These are phyloP conservation scores for Spodoptera frugiperda DNA, from an alignment of 1,140 invertebrate species.

Conservation along the genomic window DNA sequence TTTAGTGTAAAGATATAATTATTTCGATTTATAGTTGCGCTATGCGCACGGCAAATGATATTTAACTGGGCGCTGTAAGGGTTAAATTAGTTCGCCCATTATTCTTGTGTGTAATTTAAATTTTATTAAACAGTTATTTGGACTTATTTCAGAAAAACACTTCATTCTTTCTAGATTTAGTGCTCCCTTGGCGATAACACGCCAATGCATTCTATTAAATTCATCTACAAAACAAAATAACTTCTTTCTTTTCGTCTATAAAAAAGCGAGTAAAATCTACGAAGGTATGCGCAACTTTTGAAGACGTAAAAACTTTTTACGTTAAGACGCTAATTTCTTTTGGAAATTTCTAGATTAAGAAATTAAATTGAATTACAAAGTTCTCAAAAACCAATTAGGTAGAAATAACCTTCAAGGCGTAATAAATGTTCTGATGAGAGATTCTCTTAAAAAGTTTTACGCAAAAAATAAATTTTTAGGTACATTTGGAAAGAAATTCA, in stretches of 20 bases:
- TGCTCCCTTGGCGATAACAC: too few species aligned
- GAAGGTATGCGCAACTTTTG: conserved; percentile 16
- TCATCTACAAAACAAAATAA: too few species aligned
- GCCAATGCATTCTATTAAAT: too few species aligned
- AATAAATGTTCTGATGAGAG: conserved; percentile 56
- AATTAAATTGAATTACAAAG: conserved; percentile 54
- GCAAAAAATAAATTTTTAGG: conserved; percentile 44
- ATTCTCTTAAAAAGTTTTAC: conserved; percentile 44
- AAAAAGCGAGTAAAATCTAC: background rate
- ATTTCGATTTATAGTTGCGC: too few species aligned
- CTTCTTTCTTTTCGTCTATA: background rate
- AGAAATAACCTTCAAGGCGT: conserved; percentile 51
- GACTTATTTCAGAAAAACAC: too few species aligned
- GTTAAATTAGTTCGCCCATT: too few species aligned
- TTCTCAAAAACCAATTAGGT: conserved; percentile 57
- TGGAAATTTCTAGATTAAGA: conserved; percentile 41
- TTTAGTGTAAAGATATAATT: too few species aligned
- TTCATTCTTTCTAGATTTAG: too few species aligned
- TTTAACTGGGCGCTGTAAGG: too few species aligned
- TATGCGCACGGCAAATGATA: too few species aligned
- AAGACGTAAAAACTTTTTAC: conserved; percentile 27
- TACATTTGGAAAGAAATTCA: conserved; percentile 47
- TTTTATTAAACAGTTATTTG: too few species aligned
- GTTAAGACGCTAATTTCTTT: conserved; percentile 38
- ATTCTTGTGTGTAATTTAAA: too few species aligned